Conservation (phyloP, 30 jellyfish, hydroid and myxozoan species). For the Aurelia aurita region DNA sequence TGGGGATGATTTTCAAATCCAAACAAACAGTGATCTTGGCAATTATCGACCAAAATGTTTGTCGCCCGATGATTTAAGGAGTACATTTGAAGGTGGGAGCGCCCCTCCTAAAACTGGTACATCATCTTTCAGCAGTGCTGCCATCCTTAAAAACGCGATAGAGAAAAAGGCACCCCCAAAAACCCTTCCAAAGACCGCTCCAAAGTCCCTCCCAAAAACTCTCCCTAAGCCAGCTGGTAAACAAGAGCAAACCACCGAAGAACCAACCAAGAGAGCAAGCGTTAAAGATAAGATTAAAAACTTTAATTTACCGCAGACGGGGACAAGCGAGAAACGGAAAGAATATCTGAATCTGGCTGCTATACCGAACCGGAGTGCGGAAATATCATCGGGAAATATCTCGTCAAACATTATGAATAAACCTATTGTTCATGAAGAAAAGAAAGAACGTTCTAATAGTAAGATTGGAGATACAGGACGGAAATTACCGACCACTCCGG, state of each 20-base stretch:
- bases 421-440: constrained; percentile 18
- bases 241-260: not conserved
- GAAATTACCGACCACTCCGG: not conserved
- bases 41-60: constrained; percentile 38
- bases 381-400: constrained; percentile 38
- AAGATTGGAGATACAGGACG: constrained; percentile 11
- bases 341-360: constrained; percentile 31
- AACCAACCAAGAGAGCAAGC: constrained; percentile 5
- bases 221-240: not conserved
- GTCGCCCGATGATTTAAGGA: constrained; percentile 47
- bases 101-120: not conserved
- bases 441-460: constrained; percentile 8
- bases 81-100: not conserved
- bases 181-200: constrained; percentile 31
- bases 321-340: constrained; percentile 12
- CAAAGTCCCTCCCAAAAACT: constrained; percentile 38
- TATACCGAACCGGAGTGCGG: constrained; percentile 38
- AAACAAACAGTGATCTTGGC: not conserved
- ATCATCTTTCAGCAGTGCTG: constrained; percentile 12
- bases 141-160: constrained; percentile 11
- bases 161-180: constrained; percentile 38
- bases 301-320: constrained; percentile 13
- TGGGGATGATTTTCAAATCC: not conserved
- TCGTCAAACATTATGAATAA: constrained; percentile 46
- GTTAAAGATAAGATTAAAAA: constrained; percentile 14